Base-by-base conservation (phyloP, 2,113 vertebrate genomes). In the Anarhynchus alexandrinus region DNA sequence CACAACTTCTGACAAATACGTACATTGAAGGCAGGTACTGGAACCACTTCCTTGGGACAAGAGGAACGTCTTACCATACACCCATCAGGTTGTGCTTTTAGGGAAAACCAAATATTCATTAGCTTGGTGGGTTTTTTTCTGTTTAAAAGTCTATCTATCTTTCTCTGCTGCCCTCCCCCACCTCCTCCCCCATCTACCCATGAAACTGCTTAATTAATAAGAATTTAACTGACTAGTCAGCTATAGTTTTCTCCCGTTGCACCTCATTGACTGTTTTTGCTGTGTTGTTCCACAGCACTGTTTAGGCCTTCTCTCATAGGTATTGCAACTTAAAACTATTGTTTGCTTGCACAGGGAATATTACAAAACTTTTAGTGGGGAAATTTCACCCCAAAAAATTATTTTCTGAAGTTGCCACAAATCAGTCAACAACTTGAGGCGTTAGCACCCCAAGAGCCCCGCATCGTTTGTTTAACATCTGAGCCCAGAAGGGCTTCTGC, bases 401-500 rank as follows among this genome's bases (percentile, higher is more conserved):
- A 57, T 66, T 43, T 90, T 71, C 52, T 51, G 27, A 94, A 83
- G 59, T 65, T 88, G 34, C 9, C 72, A 65, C 18, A 27, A 73
- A 49, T 78, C 27, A 78, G 34, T 34, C 32, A 84, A 77, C 20
- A 62, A n/a, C 26, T 1, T 15, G 17, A 71, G 52, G 17, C 2
- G 3, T 58, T 47, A 40, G 5, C 38, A 55, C 59, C 36, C n/a
- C 69, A 38, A 49, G 15, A 91, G n/a, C 36, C 10, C 59, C 1
- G 1, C 6, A 4, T 1, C 57, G 10, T 3, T 14, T 0, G 2
- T 70, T 70, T 66, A 62, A 77, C 15, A 42, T 38, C 40, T 7
- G 5, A 66, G 54, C 21, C 36, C 40, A 36, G 30, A 19, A 85
- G 38, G 29, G 32, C 9, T 80, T 88, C 49, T 65, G 40, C 71